phyloP scores from a whole-genome alignment of 2,113 vertebrate genomes.

The Pleuronectes platessa region DNA sequence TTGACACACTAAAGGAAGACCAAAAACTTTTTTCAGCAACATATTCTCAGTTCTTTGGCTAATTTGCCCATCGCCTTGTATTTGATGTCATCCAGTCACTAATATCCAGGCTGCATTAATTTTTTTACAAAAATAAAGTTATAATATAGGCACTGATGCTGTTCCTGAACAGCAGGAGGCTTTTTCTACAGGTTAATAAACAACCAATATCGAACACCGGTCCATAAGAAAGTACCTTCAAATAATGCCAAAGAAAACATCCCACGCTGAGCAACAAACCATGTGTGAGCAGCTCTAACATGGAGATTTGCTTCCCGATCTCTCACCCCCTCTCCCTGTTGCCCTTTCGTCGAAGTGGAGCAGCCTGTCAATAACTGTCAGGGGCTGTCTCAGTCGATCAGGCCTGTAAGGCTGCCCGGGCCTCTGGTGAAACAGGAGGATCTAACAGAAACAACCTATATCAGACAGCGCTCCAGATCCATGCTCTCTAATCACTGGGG shows the following conservation, averaged over 20 bases:
- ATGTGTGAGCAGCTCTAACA: constrained; percentile 26
- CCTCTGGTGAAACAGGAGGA: constrained; percentile 64
- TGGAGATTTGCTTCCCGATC: constrained; percentile 23
- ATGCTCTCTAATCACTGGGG: constrained; percentile 72
- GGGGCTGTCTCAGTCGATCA: constrained; percentile 69
- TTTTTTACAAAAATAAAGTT: not conserved
- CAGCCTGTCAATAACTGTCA: constrained; percentile 79
- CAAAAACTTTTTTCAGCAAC: not conserved
- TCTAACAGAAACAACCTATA: constrained; percentile 71
- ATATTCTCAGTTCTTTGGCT: not conserved
- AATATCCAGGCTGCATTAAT: not conserved
- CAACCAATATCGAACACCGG: not conserved
- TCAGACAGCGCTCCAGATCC: constrained; percentile 73
- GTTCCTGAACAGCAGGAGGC: not conserved
- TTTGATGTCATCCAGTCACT: not conserved
- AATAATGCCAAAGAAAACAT: constrained; percentile 18
- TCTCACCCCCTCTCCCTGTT: constrained; percentile 26
- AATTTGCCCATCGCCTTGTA: not conserved
- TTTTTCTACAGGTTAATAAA: constrained; percentile 22
- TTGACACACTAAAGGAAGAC: not conserved
- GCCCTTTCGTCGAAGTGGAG: constrained; percentile 69
- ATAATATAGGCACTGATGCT: too few species aligned
- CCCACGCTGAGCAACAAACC: constrained; percentile 13
- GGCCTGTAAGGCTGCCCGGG: constrained; percentile 51
- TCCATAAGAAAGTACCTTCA: constrained; percentile 12